phyloP scores from a whole-genome alignment of 2,113 vertebrate species.

The Oenanthe oenanthe region DNA sequence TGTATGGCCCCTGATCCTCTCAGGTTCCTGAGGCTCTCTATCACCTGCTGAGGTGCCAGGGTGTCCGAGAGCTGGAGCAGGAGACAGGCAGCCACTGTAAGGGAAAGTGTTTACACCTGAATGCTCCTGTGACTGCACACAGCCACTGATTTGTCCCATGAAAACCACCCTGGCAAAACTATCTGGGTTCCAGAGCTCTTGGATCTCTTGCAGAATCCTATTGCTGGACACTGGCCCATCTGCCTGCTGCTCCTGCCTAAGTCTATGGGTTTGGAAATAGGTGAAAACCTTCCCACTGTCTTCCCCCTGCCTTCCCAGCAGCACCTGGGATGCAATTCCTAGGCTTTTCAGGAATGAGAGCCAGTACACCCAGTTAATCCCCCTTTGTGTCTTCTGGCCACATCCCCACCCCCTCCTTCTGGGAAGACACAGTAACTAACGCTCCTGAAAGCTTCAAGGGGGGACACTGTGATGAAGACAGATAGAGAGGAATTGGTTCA shows the following conservation, averaged over 20 bases:
- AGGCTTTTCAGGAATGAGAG: neutral
- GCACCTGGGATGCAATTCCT: neutral
- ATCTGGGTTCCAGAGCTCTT: accelerated
- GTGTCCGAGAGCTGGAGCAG: slow-evolving; percentile 83
- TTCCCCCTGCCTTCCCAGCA: neutral
- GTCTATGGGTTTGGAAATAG: neutral
- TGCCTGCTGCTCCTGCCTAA: neutral
- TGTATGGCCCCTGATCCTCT: slow-evolving; percentile 87
- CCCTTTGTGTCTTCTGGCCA: neutral
- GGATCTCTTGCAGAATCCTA: neutral
- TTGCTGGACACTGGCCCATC: neutral
- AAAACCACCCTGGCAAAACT: neutral
- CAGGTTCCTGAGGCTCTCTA: slow-evolving; percentile 82
- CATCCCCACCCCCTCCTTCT: neutral
- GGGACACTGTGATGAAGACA: neutral
- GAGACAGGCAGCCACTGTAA: slow-evolving; percentile 88
- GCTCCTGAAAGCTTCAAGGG: neutral
- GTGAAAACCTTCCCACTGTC: neutral
- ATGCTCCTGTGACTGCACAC: neutral
- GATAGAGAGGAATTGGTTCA: neutral
- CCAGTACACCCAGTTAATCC: neutral
- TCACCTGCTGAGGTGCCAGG: slow-evolving; percentile 81
- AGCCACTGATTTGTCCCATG: neutral
- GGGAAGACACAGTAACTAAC: neutral
- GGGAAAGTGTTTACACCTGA: neutral